phyloP scores from a whole-genome alignment of 2,888 invertebrate species.

The Pogonocherus hispidulus region DNA sequence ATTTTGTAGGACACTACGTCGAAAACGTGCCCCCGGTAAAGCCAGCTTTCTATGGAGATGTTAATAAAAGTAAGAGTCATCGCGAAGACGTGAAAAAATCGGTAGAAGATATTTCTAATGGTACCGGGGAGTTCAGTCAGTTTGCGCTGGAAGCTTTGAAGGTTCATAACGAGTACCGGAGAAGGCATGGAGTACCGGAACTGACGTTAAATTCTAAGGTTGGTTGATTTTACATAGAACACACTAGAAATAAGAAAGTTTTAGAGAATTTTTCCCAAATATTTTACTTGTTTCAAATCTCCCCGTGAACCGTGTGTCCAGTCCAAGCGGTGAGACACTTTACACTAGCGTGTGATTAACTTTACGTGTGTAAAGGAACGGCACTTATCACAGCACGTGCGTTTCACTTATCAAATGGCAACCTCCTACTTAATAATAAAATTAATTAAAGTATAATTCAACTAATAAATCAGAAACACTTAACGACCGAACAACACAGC shows the following conservation, averaged over 20 bases:
- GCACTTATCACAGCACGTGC: too few relatives aligned
- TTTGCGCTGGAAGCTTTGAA: conserved; percentile 71
- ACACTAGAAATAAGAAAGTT: not conserved
- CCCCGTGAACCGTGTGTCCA: too few relatives aligned
- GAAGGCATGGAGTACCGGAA: conserved; percentile 73
- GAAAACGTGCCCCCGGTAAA: conserved; percentile 78
- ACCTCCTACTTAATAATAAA: too few relatives aligned
- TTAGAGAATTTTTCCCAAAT: not conserved
- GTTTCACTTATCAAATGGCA: too few relatives aligned
- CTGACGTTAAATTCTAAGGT: conserved; percentile 71
- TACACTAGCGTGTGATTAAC: too few relatives aligned
- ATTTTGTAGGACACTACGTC: conserved; percentile 82
- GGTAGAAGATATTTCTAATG: not conserved
- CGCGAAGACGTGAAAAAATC: not conserved
- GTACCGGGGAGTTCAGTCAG: conserved; percentile 45
- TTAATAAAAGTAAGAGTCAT: conserved; percentile 19
- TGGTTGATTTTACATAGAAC: conserved; percentile 46
- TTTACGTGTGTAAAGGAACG: too few relatives aligned
- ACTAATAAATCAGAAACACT: too few relatives aligned
- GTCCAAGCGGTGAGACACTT: too few relatives aligned
- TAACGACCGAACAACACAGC: too few relatives aligned
- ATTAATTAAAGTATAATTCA: too few relatives aligned
- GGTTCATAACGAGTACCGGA: conserved; percentile 75
- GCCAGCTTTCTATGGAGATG: conserved; percentile 48
- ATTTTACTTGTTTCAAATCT: too few relatives aligned